Conservation (phyloP, 2,797 vertebrate genomes). For the Brachyalestes nurse region DNA sequence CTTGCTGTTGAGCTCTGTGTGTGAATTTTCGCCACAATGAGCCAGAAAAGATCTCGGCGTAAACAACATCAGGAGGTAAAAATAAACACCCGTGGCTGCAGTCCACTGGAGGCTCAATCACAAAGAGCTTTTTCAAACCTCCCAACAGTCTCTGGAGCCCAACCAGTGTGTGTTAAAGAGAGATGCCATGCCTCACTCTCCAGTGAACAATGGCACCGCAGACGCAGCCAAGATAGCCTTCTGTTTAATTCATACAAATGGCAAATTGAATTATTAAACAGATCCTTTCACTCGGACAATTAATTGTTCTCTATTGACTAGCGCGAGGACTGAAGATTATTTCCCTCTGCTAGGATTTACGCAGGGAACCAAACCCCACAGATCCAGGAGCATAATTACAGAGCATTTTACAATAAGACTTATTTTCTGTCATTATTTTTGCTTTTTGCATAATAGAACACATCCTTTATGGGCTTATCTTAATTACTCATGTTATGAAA, state of each 20-base stretch:
- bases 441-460: conserved; percentile 44
- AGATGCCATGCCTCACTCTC: conserved; percentile 43
- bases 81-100: conserved; percentile 41
- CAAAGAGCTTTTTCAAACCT: conserved; percentile 36
- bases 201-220: conserved; percentile 47
- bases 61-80: conserved; percentile 53
- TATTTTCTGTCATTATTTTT: conserved; percentile 54
- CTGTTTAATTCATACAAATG: conserved; percentile 63
- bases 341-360: conserved; percentile 48
- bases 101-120: conserved; percentile 44
- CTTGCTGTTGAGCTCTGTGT: neutral
- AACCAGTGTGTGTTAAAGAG: conserved; percentile 29
- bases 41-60: conserved; percentile 34
- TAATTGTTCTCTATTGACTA: conserved; percentile 61
- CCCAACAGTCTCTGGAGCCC: conserved; percentile 42
- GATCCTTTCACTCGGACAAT: conserved; percentile 60
- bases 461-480: conserved; percentile 33
- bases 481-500: conserved; percentile 49
- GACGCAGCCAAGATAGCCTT: conserved; percentile 57
- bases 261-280: conserved; percentile 64
- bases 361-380: conserved; percentile 50
- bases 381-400: conserved; percentile 54
- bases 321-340: conserved; percentile 48
- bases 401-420: conserved; percentile 52
- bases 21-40: conserved; percentile 32